Base-by-base conservation (phyloP, 2,888 invertebrate species). In the Drosophila borealis region DNA sequence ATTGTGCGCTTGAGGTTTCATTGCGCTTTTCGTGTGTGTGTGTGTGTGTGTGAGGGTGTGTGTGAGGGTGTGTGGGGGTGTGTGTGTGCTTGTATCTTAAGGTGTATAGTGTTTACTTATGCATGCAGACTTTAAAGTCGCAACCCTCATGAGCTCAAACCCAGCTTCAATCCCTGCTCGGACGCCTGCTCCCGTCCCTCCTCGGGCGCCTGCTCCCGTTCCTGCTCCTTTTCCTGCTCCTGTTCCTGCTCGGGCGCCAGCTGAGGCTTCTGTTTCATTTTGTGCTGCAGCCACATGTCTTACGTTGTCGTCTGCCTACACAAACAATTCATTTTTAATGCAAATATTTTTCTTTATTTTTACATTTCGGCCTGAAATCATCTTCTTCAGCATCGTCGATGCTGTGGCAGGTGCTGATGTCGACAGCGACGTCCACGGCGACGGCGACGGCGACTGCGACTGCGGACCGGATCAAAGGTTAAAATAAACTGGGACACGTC, bases 401-500 rank as follows among this genome's bases (percentile, higher is more conserved):
- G 51, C 46, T 45, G 45, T 49, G 19, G 19, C 68, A 59, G 66
- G 46, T 67, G 78, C 63, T 39, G 60, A 37, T 51, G 55, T 36
- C 48, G 51, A n/a, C n/a, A n/a, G n/a, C n/a, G n/a, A 46, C 59
- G 36, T 4, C 5, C 21, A 19, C 57, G 3, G 13, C 19, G 44
- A 45, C 50, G 9, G 19, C 14, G 53, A 45, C 67, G 13, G 50
- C 39, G 44, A 14, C 56, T 8, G 34, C 53, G 50, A 48, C 67
- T 8, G 14, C 55, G 59, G 36, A 59, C 72, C 79, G 88, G 89
- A 85, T 89, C 89, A 86, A 89, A 89, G 80, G 88, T 87, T 88
- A 88, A 89, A 86, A 88, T 89, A 86, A 86, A 86, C 88, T 88
- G 86, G 85, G 81, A 88, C 86, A 86, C 86, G 86, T 89, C 86